Base-by-base conservation (phyloP, 1,140 invertebrate genomes). In the Gonioctena quinquepunctata region DNA sequence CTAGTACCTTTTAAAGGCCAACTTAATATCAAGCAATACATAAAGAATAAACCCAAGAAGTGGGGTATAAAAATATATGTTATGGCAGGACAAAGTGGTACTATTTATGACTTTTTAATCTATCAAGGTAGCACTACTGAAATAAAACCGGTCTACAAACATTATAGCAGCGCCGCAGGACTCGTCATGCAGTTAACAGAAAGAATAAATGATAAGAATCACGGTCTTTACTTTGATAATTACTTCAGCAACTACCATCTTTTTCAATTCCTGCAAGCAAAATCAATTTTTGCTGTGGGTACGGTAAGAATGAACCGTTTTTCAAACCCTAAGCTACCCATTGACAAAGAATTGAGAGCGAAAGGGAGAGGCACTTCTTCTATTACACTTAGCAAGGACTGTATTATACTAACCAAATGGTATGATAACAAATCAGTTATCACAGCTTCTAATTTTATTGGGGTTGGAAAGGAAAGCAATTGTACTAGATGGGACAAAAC, bases 391-490 rank as follows among this genome's bases (percentile, higher is more conserved):
- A 42, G 33, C 33, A 42, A 42, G 33, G 69, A 61, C 21, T 62
- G 62, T 33, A 26, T 70, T n/a, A 49, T 66, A 28, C 56, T 70
- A 52, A 70, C 69, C 11, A 70, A 60, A 61, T 66, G 62, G 69
- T 66, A 54, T 64, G 69, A 84, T 70, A 84, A 84, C 72, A 81
- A 79, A 66, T 72, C 76, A 65, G 80, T 81, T 63, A 70, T 78
- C 72, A 42, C 83, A 23, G 80, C 77, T 49, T 84, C 83, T 26
- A 84, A 84, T 79, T 84, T 83, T 79, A 62, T 83, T 75, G 82
- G 82, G 23, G 80, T 79, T 57, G 82, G 81, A 65, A 72, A 78
- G 71, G 76, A 26, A 56, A 28, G 68, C 27, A 66, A 50, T 19
- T 70, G 68, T 48, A 62, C 22, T 21, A 59, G 69, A 57, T 78